Evolutionary conservation across 2,113 vertebrate genomes (phyloP).

Genomic region (Osmerus eperlanus): DNA sequence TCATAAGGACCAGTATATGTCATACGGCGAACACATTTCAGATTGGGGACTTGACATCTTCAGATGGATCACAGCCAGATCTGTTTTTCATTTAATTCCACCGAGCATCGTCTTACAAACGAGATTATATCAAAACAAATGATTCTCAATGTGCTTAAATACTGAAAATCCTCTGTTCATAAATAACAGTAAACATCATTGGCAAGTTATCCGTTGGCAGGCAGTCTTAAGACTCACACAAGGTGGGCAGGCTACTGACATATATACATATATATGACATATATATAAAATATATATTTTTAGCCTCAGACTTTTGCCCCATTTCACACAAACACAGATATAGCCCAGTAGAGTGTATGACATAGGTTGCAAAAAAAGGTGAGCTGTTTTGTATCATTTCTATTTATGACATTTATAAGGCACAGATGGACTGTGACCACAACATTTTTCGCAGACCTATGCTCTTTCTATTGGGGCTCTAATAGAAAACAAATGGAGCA

Average conservation of each 20-base stretch:
- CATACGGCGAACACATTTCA: not conserved
- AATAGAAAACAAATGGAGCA: rapidly evolving
- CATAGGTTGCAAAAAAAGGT: conserved; percentile 12
- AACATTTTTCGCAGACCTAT: conserved; percentile 23
- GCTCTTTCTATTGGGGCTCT: not conserved
- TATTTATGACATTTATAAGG: conserved; percentile 4
- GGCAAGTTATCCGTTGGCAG: not conserved
- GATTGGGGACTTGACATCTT: too few relatives aligned
- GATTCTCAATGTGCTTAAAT: not conserved
- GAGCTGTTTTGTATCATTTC: conserved; percentile 22
- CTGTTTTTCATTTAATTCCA: too few relatives aligned
- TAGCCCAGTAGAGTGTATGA: not conserved
- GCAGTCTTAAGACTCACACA: not conserved
- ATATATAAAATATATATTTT: conserved; percentile 4
- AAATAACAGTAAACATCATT: not conserved
- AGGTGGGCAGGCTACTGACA: not conserved
- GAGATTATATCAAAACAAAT: too few relatives aligned
- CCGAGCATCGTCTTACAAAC: too few relatives aligned
- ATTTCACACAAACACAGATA: conserved; percentile 12
- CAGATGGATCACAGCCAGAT: too few relatives aligned
- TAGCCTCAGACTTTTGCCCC: not conserved
- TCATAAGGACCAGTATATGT: too few relatives aligned
- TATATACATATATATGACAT: not conserved
- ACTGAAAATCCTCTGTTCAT: not conserved
- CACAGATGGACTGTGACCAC: not conserved